These are phyloP conservation scores for Caenorhabditis sp. DNA, from an alignment of 2,888 invertebrate genomes.

Conservation along the genomic window DNA sequence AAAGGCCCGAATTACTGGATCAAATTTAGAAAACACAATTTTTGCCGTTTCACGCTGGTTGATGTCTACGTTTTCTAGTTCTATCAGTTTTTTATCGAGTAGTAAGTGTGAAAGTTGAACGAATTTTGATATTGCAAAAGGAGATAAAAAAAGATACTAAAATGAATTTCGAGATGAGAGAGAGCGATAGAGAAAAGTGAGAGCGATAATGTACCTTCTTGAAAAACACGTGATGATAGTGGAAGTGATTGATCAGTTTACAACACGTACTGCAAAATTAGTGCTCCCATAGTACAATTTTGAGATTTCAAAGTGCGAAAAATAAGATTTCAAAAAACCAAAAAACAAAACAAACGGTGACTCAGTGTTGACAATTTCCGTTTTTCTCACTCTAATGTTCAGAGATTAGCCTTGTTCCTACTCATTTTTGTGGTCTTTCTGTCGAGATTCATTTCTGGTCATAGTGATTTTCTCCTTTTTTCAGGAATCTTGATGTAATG, in stretches of 20 bases:
- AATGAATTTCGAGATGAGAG: slow-evolving; percentile 54
- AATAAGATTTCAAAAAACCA: not conserved
- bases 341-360: slow-evolving; percentile 12
- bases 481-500: slow-evolving; percentile 45
- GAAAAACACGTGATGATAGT: slow-evolving; percentile 52
- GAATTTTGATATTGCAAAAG: not conserved
- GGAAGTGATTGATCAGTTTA: slow-evolving; percentile 50
- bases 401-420: not conserved
- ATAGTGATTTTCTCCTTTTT: not conserved
- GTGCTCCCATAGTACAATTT: not conserved
- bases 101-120: not conserved
- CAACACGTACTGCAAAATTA: not conserved
- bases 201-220: slow-evolving; percentile 51
- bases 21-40: too few species aligned
- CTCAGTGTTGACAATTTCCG: slow-evolving; percentile 44
- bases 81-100: not conserved
- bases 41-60: too few species aligned
- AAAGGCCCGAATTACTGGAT: not conserved
- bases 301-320: not conserved
- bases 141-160: slow-evolving; percentile 21
- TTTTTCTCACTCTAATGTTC: slow-evolving; percentile 17
- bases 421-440: not conserved
- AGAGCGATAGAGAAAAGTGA: slow-evolving; percentile 15
- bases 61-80: not conserved
- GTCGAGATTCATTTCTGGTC: not conserved